Percentiles rank a stretch among this genome's conserved stretches.
Evolutionary conservation across 2,888 invertebrate species (phyloP).

Genomic region (Dynastes grantii): DNA sequence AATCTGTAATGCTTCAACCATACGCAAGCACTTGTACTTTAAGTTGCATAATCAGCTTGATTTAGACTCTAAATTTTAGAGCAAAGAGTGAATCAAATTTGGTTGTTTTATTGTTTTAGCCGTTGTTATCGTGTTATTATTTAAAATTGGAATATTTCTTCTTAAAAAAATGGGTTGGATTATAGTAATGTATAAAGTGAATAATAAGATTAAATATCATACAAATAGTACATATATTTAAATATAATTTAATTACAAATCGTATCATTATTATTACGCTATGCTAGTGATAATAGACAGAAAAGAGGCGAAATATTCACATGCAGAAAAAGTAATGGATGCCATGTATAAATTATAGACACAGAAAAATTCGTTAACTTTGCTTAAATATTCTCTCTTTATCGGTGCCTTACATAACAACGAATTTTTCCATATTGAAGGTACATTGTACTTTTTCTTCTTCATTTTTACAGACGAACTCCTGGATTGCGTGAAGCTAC

Average conservation of each 20-base stretch:
- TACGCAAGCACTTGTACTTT: too few species aligned
- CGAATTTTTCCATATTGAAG: constrained; percentile 47
- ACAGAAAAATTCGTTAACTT: constrained; percentile 35
- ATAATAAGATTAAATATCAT: constrained; percentile 23
- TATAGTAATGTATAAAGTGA: too few species aligned
- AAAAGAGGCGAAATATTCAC: constrained; percentile 59
- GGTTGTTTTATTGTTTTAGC: too few species aligned
- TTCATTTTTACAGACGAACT: constrained; percentile 78
- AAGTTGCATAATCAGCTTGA: too few species aligned
- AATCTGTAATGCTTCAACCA: too few species aligned
- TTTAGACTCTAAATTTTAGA: too few species aligned
- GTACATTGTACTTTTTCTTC: constrained; percentile 48
- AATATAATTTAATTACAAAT: constrained; percentile 66
- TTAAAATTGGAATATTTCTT: too few species aligned
- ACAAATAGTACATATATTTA: constrained; percentile 60
- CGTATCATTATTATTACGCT: constrained; percentile 49
- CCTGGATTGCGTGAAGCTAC: constrained; percentile 91
- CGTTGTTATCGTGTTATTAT: too few species aligned
- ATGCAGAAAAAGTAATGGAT: constrained; percentile 55
- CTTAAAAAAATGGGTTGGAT: too few species aligned
- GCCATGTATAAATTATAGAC: constrained; percentile 44
- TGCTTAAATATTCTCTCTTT: constrained; percentile 18
- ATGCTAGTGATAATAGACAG: constrained; percentile 51
- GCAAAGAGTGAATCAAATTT: too few species aligned
- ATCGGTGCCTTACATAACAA: constrained; percentile 1